Conservation (phyloP, 30 jellyfish, hydroid and myxozoan genomes). For the Aurelia sp. region DNA sequence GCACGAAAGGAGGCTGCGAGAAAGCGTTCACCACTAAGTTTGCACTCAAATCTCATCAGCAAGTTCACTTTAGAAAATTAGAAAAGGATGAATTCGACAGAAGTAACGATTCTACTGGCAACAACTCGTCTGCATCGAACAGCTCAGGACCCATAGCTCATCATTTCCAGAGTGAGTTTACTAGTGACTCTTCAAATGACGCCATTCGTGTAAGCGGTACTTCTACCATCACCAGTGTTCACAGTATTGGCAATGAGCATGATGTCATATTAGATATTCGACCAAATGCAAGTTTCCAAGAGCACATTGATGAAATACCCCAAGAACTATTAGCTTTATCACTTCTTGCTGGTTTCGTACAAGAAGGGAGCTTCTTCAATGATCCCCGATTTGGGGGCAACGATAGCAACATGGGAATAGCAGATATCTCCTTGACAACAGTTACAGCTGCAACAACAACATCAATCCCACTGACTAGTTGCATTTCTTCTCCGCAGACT, state of each 20-base stretch:
- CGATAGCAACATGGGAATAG: conserved; percentile 4
- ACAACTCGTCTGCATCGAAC: not conserved
- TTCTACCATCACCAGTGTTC: conserved; percentile 69
- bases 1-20: conserved; percentile 83
- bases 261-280: conserved; percentile 62
- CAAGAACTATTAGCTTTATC: conserved; percentile 65
- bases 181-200: conserved; percentile 46
- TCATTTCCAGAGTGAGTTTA: conserved; percentile 57
- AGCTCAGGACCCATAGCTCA: conserved; percentile 40
- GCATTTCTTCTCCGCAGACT: not conserved
- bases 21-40: conserved; percentile 75
- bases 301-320: conserved; percentile 56
- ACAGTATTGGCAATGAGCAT: conserved; percentile 73
- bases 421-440: not conserved
- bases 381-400: conserved; percentile 21
- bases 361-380: conserved; percentile 68
- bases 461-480: not conserved
- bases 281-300: conserved; percentile 47
- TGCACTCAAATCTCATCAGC: conserved; percentile 68
- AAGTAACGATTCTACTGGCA: not conserved
- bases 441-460: not conserved
- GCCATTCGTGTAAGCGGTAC: conserved; percentile 68
- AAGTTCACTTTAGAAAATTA: conserved; percentile 46
- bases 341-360: conserved; percentile 66
- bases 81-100: conserved; percentile 45